Evolutionary conservation across 2,113 vertebrate species (phyloP), one percentile per base, ranked within the genome.

Genomic region (Hiodon alosoides): DNA sequence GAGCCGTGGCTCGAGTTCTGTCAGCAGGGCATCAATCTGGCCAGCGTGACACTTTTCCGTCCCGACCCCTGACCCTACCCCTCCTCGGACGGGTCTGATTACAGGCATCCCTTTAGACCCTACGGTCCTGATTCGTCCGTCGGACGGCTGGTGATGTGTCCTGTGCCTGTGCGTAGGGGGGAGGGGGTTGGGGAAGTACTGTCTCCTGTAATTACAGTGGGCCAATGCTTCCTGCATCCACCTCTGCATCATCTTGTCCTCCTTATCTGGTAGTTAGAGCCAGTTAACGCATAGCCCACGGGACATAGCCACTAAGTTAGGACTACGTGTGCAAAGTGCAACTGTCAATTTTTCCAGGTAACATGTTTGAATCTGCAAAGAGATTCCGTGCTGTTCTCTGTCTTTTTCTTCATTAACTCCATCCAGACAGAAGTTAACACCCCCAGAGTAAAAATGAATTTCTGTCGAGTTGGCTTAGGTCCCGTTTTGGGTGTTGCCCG

Each of bases 1-100:
- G 82, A 85, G 82, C 67, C 47, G 77, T 72, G 79, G 83, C 86
- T 89, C 87, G 86, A 71, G 84, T 89, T 90, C 88, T 88, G 86
- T 87, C 83, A 84, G 80, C 31, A 52, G 76, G 48, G 82, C 87
- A 90, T 89, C 86, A 86, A 89, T 90, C 88, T 87, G 82, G 80
- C 83, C 71, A 76, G 81, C 84, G 84, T 87, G 86, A 89, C 87
- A 85, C 70, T 73, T 73, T 53, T 71, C 54, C 53, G 84, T 79
- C 83, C 81, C 78, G 83, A 88, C 87, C 84, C 75, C 80, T 89
- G 87, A 88, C 87, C 87, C 84, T 78, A 78, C 77, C 82, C 82
- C 81, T 83, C 86, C 78, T 84, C 72, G 55, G 59, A 46, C 79
- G 79, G 79, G 79, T 83, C 79, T 78, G 77, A 79, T 89, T 87